Evolutionary conservation across 2,888 invertebrate species (phyloP).

Genomic region (Rhyacophila evoluta): DNA sequence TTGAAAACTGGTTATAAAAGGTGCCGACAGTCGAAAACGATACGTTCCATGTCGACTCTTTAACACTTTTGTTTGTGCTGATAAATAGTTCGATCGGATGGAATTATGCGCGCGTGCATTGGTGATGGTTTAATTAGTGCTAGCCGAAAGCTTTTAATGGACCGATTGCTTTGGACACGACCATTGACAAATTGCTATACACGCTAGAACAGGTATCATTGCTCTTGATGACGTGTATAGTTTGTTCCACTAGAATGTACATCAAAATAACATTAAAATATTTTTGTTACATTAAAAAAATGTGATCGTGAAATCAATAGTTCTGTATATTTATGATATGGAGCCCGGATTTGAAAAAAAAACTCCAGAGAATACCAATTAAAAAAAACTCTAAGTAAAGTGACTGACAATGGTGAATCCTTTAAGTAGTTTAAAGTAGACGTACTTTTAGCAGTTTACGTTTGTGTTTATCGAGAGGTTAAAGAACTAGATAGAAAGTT

Average conservation of each 20-base stretch:
- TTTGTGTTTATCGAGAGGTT: no score
- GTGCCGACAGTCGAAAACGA: background rate
- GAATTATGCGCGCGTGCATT: conserved; percentile 39
- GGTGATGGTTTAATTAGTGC: conserved; percentile 38
- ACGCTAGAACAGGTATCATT: conserved; percentile 30
- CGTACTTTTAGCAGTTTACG: no score
- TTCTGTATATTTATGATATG: no score
- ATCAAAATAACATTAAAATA: no score
- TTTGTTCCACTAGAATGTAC: background rate
- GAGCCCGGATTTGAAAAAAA: no score
- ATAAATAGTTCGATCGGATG: conserved; percentile 32
- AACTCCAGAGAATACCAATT: no score
- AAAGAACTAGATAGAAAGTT: no score
- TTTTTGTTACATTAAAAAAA: no score
- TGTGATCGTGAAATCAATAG: no score
- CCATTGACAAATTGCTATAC: conserved; percentile 40
- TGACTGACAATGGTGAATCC: no score
- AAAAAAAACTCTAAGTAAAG: no score
- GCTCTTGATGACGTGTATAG: conserved; percentile 16
- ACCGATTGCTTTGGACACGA: conserved; percentile 25
- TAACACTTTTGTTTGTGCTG: conserved; percentile 30
- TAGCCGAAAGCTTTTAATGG: conserved; percentile 32
- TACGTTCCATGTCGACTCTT: background rate
- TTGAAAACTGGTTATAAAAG: conserved; percentile 9
- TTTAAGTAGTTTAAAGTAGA: no score